A percentile compares a stretch with the other conserved stretches of the same genome.
phyloP scores from a whole-genome alignment of 2,797 vertebrate species.

The Acridotheres tristis region DNA sequence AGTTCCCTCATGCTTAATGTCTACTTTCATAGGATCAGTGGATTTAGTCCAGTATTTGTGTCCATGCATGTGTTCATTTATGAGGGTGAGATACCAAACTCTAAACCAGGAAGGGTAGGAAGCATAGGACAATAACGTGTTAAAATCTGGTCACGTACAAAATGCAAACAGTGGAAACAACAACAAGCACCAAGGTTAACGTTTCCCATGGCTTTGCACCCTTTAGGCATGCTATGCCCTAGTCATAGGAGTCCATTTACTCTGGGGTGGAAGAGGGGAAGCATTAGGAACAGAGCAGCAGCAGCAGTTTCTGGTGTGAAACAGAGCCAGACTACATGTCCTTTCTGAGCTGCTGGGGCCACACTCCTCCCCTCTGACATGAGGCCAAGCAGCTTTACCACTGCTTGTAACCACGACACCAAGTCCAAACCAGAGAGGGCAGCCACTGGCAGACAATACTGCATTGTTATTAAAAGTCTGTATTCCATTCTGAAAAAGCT shows the following conservation, averaged over 20 bases:
- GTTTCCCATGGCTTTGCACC: background rate
- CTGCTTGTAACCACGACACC: background rate
- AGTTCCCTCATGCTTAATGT: background rate
- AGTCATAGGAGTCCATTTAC: background rate
- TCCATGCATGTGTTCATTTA: rapidly evolving
- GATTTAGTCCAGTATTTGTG: background rate
- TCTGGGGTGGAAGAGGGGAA: background rate
- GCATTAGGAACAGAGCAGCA: background rate
- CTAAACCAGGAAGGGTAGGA: background rate
- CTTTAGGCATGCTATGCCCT: background rate
- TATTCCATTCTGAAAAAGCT: background rate
- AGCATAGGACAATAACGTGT: background rate
- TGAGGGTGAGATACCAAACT: background rate
- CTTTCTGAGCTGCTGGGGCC: background rate
- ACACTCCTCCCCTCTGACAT: background rate
- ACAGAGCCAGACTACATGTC: background rate
- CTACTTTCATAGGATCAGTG: background rate
- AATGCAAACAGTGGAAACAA: background rate
- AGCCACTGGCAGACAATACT: rapidly evolving
- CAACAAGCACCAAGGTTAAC: rapidly evolving
- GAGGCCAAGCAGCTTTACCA: background rate
- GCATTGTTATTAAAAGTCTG: background rate
- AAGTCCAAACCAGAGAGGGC: background rate
- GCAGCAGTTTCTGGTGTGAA: background rate
- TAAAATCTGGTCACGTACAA: background rate